Evolutionary conservation across 2,888 invertebrate species (phyloP), one percentile per base, ranked within the genome.

Genomic region (Mamestra brassicae): DNA sequence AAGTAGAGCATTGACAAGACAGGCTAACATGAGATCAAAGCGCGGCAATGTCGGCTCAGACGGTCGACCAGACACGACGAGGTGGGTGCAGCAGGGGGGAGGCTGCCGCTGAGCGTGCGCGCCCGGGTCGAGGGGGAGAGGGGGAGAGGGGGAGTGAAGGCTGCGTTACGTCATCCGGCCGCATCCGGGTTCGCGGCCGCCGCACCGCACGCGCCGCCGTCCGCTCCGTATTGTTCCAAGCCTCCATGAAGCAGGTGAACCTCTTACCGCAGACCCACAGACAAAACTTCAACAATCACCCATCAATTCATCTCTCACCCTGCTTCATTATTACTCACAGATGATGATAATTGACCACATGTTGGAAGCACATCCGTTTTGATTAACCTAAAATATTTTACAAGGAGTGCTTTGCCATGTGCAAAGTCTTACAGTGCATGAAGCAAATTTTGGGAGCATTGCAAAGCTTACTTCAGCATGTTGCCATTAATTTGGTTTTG

Each of bases 171-270:
- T 96, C 96, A 95, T 86, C 88, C 90, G 77, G 90, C 92, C 90
- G 94, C 93, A 96, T 96, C 96, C 96, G 96, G 96, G 96, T 96
- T 96, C 96, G 95, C 94, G 95, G 94, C 94, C 95, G 94, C 93
- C 95, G 94, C 89, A 50, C 47, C 91, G 93, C 93, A 92, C 94
- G 95, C 94, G 95, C 93, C 90, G 77, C 80, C 84, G 89, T 80
- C 76, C 84, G 84, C 83, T 84, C 83, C 80, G 90, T 90, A 89
- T 89, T 89, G 89, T 88, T 85, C 83, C 76, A 77, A 78, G 72
- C 76, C 80, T 84, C 76, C 71, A 69, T 38, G 60, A 76, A 76
- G 70, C 82, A 85, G 85, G 84, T 84, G 76, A 79, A 81, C 77
- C 74, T 78, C 58, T 76, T 60, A 71, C 57, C 50, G 52, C 4